Conservation (phyloP, 2,797 vertebrate genomes). For the Octomys mimax region DNA sequence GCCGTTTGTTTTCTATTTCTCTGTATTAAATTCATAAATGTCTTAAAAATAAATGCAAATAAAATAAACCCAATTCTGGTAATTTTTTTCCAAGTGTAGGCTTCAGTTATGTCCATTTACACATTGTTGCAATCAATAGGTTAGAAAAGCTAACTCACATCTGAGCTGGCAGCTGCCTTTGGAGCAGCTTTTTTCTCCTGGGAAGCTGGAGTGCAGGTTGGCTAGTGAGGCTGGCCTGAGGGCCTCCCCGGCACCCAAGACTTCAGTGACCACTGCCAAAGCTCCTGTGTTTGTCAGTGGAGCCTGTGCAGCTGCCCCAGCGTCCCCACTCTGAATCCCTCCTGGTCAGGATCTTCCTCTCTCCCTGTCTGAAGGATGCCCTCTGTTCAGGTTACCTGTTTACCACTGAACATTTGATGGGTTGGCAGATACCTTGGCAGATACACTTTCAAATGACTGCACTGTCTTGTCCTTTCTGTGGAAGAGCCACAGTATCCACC, state of each 20-base stretch:
- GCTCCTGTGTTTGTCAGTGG: background rate
- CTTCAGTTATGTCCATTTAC: background rate
- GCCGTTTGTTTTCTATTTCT: background rate
- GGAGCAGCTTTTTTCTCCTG: background rate
- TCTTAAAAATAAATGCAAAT: conserved; percentile 16
- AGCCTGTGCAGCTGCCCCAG: background rate
- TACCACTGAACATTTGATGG: conserved; percentile 66
- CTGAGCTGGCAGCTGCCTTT: background rate
- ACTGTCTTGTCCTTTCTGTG: conserved; percentile 33
- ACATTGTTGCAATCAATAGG: background rate
- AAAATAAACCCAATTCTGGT: background rate
- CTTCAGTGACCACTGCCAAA: background rate
- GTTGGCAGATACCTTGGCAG: conserved; percentile 64
- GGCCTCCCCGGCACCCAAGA: background rate
- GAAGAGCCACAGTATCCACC: background rate
- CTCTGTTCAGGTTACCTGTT: conserved; percentile 73
- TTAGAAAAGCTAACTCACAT: background rate
- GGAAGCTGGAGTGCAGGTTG: background rate
- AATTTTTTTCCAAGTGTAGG: background rate
- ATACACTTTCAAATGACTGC: conserved; percentile 53
- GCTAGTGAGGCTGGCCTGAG: background rate
- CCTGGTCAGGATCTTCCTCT: background rate
- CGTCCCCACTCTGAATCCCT: background rate
- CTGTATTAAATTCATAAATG: background rate
- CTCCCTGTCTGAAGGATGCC: conserved; percentile 20